These are phyloP conservation scores for Peromyscus melanophrys DNA, from an alignment of 2,797 vertebrate genomes.

Conservation along the genomic window DNA sequence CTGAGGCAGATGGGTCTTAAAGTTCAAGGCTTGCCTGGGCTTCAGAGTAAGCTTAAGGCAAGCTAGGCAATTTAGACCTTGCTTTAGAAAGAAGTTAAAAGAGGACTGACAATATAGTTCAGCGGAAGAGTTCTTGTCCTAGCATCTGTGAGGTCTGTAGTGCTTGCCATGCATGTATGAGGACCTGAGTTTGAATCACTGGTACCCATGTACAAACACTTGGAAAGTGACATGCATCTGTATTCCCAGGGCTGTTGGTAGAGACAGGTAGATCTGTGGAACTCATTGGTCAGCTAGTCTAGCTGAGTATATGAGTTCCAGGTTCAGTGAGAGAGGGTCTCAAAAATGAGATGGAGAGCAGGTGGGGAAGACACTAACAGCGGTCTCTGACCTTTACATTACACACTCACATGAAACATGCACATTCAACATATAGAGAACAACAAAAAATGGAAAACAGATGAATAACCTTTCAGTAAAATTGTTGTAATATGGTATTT, in stretches of 20 bases:
- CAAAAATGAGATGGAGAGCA: neutral
- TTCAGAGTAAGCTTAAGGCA: neutral
- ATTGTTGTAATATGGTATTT: neutral
- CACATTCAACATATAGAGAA: neutral
- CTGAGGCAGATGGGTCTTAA: neutral
- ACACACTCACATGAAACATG: neutral
- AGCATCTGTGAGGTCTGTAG: neutral
- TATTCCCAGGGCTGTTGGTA: neutral
- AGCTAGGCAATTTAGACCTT: neutral
- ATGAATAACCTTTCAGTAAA: constrained; percentile 29
- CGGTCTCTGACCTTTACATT: neutral
- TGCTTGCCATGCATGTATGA: neutral
- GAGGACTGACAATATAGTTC: neutral
- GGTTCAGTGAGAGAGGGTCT: neutral
- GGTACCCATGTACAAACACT: neutral
- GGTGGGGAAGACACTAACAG: neutral
- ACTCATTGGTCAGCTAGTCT: neutral
- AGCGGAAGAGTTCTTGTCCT: neutral
- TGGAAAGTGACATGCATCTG: neutral
- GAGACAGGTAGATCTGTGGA: neutral
- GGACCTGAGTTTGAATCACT: neutral
- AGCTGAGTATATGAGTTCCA: neutral
- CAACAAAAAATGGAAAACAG: neutral
- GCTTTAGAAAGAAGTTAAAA: neutral
- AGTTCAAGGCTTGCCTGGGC: neutral